A percentile compares a stretch with the other conserved stretches of the same genome.
Conservation (phyloP, 2,888 invertebrate species). For the Adineta ricciae region DNA sequence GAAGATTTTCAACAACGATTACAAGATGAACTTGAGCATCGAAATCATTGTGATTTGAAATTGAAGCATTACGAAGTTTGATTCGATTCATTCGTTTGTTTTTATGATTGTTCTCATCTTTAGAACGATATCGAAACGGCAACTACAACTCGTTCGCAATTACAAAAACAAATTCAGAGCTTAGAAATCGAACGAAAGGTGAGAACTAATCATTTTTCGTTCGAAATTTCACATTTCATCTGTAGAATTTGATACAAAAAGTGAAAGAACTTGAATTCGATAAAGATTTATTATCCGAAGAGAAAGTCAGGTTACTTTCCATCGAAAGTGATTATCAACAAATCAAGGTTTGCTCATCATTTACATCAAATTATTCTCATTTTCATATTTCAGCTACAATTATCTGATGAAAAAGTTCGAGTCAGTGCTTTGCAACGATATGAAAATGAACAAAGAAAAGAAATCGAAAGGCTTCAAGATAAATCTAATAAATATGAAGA, state of each 20-base stretch:
- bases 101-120: neutral
- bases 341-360: neutral
- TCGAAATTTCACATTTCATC: neutral
- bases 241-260: neutral
- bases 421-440: neutral
- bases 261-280: neutral
- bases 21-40: neutral
- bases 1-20: neutral
- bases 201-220: neutral
- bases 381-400: neutral
- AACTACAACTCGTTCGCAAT: neutral
- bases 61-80: neutral
- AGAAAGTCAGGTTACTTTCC: neutral
- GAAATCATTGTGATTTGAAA: neutral
- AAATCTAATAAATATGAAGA: slow-evolving; percentile 1
- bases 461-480: slow-evolving; percentile 17
- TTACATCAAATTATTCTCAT: neutral
- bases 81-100: neutral
- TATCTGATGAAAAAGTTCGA: neutral
- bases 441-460: neutral
- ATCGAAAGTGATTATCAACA: neutral
- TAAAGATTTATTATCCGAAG: neutral
- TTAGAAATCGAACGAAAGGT: neutral
- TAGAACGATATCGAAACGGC: neutral
- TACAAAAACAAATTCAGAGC: neutral